A percentile compares a stretch with the other conserved stretches of the same genome.
phyloP scores from a whole-genome alignment of 2,113 vertebrate species.

The Nanorana parkeri region DNA sequence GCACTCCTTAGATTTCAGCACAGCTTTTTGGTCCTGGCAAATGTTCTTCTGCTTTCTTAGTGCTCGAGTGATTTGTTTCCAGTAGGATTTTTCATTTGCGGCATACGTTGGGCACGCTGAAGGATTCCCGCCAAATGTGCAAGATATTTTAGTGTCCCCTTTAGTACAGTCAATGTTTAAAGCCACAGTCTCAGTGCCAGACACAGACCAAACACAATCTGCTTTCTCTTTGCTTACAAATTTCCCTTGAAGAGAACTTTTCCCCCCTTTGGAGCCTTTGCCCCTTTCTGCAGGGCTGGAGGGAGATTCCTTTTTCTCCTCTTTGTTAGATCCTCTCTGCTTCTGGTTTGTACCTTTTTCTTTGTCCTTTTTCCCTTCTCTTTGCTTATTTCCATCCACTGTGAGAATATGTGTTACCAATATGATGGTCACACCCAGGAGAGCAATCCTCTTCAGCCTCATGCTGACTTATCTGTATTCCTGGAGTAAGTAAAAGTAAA shows the following conservation, averaged over 20 bases:
- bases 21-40: constrained; percentile 71
- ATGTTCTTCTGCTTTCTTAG: constrained; percentile 80
- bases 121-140: constrained; percentile 80
- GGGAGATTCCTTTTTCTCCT: not conserved
- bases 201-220: constrained; percentile 79
- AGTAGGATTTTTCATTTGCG: constrained; percentile 72
- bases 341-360: constrained; percentile 28
- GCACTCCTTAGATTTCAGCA: constrained; percentile 81
- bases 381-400: constrained; percentile 66
- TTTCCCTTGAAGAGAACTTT: constrained; percentile 69
- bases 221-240: constrained; percentile 75
- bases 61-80: constrained; percentile 82
- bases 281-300: constrained; percentile 53
- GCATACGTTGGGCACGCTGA: constrained; percentile 72
- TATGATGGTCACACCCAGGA: constrained; percentile 75
- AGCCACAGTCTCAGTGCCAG: constrained; percentile 46
- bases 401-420: constrained; percentile 71
- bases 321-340: constrained; percentile 30
- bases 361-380: constrained; percentile 63
- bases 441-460: constrained; percentile 67
- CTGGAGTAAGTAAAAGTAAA: not conserved
- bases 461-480: constrained; percentile 63
- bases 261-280: constrained; percentile 58
- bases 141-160: constrained; percentile 66
- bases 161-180: constrained; percentile 75